Evolutionary conservation across 1,140 invertebrate species (phyloP).

Genomic region (Scaptomyza pallida): DNA sequence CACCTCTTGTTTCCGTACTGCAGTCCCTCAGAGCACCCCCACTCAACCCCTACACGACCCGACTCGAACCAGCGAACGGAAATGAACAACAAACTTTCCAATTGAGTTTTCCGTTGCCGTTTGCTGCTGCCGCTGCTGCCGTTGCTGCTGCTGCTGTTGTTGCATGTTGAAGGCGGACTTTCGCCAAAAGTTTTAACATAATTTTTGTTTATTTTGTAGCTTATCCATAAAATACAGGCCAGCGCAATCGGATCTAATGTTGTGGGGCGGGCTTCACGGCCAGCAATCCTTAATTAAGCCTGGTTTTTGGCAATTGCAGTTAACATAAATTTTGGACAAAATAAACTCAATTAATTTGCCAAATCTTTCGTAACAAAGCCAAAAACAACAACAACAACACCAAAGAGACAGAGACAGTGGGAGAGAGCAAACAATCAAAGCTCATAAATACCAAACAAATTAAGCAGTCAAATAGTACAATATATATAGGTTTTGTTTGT

Average conservation of each 20-base stretch:
- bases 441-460: slow-evolving; percentile 72
- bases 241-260: not conserved
- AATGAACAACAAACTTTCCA: slow-evolving; percentile 75
- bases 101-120: slow-evolving; percentile 65
- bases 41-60: too few relatives aligned
- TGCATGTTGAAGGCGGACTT: slow-evolving; percentile 19
- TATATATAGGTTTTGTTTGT: not conserved
- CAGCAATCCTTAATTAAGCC: slow-evolving; percentile 50
- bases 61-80: slow-evolving; percentile 41
- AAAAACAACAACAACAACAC: slow-evolving; percentile 25
- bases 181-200: slow-evolving; percentile 68
- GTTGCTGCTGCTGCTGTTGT: slow-evolving; percentile 16
- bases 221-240: slow-evolving; percentile 62
- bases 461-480: slow-evolving; percentile 49
- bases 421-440: slow-evolving; percentile 57
- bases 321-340: slow-evolving; percentile 52
- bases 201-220: slow-evolving; percentile 73
- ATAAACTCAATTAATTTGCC: slow-evolving; percentile 66
- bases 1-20: slow-evolving; percentile 60
- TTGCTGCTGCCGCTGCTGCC: slow-evolving; percentile 6
- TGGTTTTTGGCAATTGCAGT: slow-evolving; percentile 28
- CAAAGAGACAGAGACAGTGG: too few relatives aligned
- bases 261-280: not conserved
- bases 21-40: not conserved
- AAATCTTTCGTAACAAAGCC: slow-evolving; percentile 44